Percentiles rank a stretch among this genome's conserved stretches.
phyloP scores from a whole-genome alignment of 2,113 vertebrate genomes.

The Sapayoa aenigma region DNA sequence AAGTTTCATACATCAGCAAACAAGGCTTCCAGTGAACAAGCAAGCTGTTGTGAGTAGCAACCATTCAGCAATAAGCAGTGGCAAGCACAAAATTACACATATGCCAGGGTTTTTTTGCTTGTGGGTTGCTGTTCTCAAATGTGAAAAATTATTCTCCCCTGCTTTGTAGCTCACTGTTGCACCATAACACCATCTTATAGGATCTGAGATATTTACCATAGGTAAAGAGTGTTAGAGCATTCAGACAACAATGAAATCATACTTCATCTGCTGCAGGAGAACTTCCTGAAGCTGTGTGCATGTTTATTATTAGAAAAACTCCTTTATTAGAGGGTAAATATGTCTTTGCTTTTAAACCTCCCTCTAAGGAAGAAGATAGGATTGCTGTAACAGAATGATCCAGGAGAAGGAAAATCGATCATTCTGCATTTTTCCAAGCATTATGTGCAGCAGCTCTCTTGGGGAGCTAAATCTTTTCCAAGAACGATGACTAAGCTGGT shows the following conservation, averaged over 20 bases:
- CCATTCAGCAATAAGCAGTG: neutral
- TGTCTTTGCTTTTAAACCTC: neutral
- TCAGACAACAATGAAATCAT: neutral
- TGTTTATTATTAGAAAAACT: neutral
- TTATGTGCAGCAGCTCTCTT: neutral
- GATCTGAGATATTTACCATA: neutral
- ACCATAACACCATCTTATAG: neutral
- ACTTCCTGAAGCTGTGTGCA: neutral
- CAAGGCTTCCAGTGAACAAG: slow-evolving; percentile 31
- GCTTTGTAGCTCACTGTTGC: neutral
- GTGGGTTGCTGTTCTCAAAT: neutral
- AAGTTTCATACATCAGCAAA: slow-evolving; percentile 36
- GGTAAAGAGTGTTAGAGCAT: neutral
- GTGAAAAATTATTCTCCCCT: neutral
- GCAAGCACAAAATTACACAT: slow-evolving; percentile 2
- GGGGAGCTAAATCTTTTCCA: slow-evolving; percentile 25
- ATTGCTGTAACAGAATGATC: neutral
- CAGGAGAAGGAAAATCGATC: neutral
- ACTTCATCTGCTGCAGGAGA: neutral
- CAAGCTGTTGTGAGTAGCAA: slow-evolving; percentile 40
- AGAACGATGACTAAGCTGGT: neutral
- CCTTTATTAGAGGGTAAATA: neutral
- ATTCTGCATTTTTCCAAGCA: slow-evolving; percentile 17
- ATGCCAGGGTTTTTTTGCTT: neutral
- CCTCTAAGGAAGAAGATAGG: slow-evolving; percentile 7